These are phyloP conservation scores for Coracias cyanogaster DNA, from an alignment of 2,797 vertebrate genomes.

Conservation along the genomic window DNA sequence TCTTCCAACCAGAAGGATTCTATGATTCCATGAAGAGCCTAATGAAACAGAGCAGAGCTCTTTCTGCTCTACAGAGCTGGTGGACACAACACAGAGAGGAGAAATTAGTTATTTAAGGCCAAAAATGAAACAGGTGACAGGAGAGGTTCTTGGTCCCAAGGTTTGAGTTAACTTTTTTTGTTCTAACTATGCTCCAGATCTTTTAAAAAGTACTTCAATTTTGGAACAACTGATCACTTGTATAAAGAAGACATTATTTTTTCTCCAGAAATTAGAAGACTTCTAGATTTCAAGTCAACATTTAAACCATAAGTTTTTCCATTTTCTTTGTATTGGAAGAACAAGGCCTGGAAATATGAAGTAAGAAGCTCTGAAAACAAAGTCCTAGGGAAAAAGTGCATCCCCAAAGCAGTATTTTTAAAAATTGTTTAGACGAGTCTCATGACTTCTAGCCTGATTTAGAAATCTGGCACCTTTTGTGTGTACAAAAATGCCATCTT, in stretches of 20 bases:
- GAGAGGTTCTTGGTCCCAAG: background rate
- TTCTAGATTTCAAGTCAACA: background rate
- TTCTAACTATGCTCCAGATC: background rate
- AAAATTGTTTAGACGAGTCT: background rate
- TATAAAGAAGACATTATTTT: background rate
- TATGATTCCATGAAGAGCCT: too few species aligned
- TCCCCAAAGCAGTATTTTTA: rapidly evolving
- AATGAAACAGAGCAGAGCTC: background rate
- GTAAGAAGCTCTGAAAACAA: background rate
- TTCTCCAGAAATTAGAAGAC: background rate
- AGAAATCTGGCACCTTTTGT: background rate
- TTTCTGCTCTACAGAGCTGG: background rate
- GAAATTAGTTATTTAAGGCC: background rate
- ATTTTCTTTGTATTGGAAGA: background rate
- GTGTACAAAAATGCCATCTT: background rate
- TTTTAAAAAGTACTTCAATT: background rate
- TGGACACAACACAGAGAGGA: background rate
- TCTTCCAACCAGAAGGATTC: too few species aligned
- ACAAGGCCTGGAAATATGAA: background rate
- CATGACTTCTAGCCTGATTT: background rate
- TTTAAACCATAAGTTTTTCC: background rate
- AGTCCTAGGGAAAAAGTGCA: background rate
- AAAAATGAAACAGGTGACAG: background rate
- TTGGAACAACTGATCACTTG: background rate
- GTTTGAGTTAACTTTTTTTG: background rate